A percentile compares a stretch with the other conserved stretches of the same genome.
These are phyloP conservation scores for Caenorhabditis remanei DNA, from an alignment of 1,140 invertebrate species.

Conservation along the genomic window DNA sequence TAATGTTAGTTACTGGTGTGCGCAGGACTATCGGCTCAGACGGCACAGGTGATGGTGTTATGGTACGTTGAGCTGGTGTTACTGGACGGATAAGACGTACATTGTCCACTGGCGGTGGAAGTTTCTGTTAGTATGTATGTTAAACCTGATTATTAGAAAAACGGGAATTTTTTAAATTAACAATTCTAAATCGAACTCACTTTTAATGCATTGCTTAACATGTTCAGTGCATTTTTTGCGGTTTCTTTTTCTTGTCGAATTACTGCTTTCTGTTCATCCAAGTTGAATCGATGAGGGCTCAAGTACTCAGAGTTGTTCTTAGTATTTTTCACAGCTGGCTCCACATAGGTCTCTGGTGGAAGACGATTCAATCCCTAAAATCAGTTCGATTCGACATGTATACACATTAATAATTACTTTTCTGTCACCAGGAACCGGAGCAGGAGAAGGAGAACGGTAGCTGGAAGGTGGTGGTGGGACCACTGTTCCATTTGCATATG, in stretches of 20 bases:
- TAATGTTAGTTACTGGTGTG: constrained; percentile 2
- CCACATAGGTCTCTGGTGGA: constrained; percentile 38
- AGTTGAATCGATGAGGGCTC: constrained; percentile 35
- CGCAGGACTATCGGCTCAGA: background rate
- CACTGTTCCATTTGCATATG: background rate
- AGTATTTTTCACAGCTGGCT: constrained; percentile 46
- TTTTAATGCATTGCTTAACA: constrained; percentile 28
- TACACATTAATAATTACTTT: background rate
- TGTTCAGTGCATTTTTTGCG: constrained; percentile 52
- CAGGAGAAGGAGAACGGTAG: constrained; percentile 32
- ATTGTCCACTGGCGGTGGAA: constrained; percentile 56
- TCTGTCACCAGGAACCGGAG: background rate
- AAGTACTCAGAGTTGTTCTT: constrained; percentile 30
- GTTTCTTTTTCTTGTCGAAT: constrained; percentile 33
- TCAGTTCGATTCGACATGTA: background rate
- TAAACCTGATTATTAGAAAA: background rate
- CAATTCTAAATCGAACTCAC: background rate
- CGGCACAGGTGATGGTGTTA: constrained; percentile 42
- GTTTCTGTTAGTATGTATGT: constrained; percentile 35
- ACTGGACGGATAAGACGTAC: constrained; percentile 34
- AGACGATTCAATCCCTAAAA: constrained; percentile 35
- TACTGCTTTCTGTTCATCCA: constrained; percentile 47
- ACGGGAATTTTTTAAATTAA: background rate
- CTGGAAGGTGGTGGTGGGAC: constrained; percentile 43
- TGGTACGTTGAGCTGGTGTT: constrained; percentile 14